Base-by-base conservation (phyloP, 2,888 invertebrate species). In the Ditula angustiorana region DNA sequence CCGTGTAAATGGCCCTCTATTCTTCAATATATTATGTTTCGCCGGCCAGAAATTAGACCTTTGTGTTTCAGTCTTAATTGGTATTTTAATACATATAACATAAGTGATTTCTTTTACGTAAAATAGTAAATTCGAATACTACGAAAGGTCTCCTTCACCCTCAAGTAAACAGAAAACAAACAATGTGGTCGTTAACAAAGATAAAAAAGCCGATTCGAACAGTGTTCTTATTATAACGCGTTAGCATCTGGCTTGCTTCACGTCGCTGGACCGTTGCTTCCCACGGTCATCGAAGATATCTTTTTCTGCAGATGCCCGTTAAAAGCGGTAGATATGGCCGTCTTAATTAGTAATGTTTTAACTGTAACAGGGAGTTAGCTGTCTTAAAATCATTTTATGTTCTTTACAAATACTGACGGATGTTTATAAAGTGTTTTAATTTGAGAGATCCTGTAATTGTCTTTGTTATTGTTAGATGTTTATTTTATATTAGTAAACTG, bases 281-380 rank as follows among this genome's bases (percentile, higher is more conserved):
- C 81, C 82, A 83, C 83, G 81, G 68, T 72, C 76, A 74, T 81
- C 74, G 74, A 75, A 69, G 72, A 74, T 74, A 75, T 81, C 78
- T 79, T 74, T 76, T 74, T 74, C 72, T 69, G 71, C 65, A 66
- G 72, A 69, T 72, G 62, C 68, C 76, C 72, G 76, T 75, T 77
- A 78, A 23, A 19, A 53, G 53, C n/a, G n/a, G n/a, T 30, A 46
- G 63, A 49, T 70, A 69, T 58, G 66, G 57, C 59, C 52, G 52
- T 33, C 58, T 60, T 65, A 49, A 56, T 67, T 61, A 50, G 16
- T 33, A 47, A 53, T 61, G 62, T 37, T 46, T 53, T 44, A 37
- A 55, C 60, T 55, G 52, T 65, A 53, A 49, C 47, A 58, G 8
- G 10, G 47, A 21, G 30, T 16, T n/a, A 5, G 23, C 23, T 23